Percentiles rank a stretch among this genome's conserved stretches.
Evolutionary conservation across 2,888 invertebrate species (phyloP).

Genomic region (Cephus spinipes): DNA sequence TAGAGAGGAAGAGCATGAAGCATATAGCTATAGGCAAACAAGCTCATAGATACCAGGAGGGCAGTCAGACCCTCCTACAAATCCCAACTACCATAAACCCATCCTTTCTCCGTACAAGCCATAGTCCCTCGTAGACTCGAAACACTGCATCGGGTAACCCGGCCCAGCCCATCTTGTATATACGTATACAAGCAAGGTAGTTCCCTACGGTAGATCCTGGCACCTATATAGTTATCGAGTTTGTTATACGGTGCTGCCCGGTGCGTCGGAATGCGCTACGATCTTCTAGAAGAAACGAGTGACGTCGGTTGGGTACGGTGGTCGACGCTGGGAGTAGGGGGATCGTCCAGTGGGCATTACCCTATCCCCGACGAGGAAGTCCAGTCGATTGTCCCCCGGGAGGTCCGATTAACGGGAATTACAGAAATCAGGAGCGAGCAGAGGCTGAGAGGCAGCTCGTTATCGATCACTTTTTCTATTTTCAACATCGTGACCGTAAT

Average conservation of each 20-base stretch:
- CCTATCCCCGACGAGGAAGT: conserved; percentile 30
- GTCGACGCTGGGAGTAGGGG: neutral
- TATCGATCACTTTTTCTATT: neutral
- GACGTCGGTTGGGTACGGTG: neutral
- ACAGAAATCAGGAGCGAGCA: conserved; percentile 33
- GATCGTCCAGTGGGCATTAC: neutral
- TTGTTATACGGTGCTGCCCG: conserved; percentile 6
- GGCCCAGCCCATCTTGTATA: conserved; percentile 33
- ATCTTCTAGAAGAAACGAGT: too few species aligned
- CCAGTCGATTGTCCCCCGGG: conserved; percentile 31
- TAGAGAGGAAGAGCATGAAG: too few species aligned
- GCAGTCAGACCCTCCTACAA: too few species aligned
- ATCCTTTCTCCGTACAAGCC: too few species aligned
- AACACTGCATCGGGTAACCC: conserved; percentile 29
- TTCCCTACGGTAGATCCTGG: neutral
- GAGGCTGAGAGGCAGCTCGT: neutral
- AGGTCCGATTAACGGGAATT: conserved; percentile 36
- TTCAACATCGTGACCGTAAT: too few species aligned
- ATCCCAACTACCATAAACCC: too few species aligned
- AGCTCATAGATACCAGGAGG: too few species aligned
- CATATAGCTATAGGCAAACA: too few species aligned
- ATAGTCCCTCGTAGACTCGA: too few species aligned
- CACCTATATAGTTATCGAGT: conserved; percentile 10
- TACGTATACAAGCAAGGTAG: conserved; percentile 6
- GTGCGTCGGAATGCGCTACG: conserved; percentile 7